Base-by-base conservation (phyloP, 2,113 vertebrate species). In the Trematomus loennbergii region DNA sequence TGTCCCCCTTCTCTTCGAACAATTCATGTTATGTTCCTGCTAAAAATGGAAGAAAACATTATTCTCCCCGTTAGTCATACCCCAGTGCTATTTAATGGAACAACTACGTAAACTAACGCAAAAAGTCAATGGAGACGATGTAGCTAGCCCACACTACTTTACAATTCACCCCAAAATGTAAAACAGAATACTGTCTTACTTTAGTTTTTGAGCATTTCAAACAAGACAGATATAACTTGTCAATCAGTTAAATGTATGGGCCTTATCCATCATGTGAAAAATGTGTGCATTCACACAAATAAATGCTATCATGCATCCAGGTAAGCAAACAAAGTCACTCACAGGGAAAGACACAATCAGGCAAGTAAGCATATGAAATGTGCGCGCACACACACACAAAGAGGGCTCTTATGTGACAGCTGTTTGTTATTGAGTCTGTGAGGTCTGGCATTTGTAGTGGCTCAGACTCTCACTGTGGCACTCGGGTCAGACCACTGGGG, bases 381-480 rank as follows among this genome's bases (percentile, higher is more conserved):
- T 29, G 29, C 3, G 58, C 8, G 52, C 40, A 64, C 25, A 72
- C 53, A 60, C 53, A 60, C 46, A 72, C 11, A 46, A 50, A 29
- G 29, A 29, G 29, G 29, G 29, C 29, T 18, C 40, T 79, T 75
- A 43, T 78, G 77, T 64, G 86, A 68, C 86, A 85, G 82, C 68
- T 87, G 86, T 88, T 92, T 89, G 83, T 92, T 87, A 85, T 84
- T 82, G 83, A 79, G 78, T 62, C 53, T 4, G 72, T 58, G 68
- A 77, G 66, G 70, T 69, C 81, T 80, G 58, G 25, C 60, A 57
- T 77, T 83, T 84, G 78, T 69, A 65, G 81, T 72, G 66, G 54
- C 15, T 64, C 73, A 81, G 75, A 67, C 67, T 67, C 59, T 58
- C 20, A 77, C 64, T 75, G 29, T 61, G 72, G 65, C 77, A 77